phyloP scores from a whole-genome alignment of 1,140 invertebrate genomes.

The Mactra quadrangularis region DNA sequence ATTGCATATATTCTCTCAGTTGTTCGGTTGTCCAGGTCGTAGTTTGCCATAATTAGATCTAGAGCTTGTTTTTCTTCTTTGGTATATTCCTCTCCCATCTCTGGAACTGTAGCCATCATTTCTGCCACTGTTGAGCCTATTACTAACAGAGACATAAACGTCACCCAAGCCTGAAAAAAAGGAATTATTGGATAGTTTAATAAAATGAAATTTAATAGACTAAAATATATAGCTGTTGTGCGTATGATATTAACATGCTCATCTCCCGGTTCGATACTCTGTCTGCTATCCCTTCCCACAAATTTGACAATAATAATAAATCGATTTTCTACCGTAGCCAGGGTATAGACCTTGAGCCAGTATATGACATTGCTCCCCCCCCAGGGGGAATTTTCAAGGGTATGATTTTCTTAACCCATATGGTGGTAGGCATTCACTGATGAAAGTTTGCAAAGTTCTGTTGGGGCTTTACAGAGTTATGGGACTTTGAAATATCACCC shows the following conservation, averaged over 20 bases:
- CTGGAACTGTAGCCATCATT: neutral
- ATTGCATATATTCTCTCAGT: neutral
- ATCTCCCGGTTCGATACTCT: neutral
- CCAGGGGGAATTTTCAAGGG: too few relatives aligned
- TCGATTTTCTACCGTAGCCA: too few relatives aligned
- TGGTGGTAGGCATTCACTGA: too few relatives aligned
- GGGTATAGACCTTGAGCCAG: too few relatives aligned
- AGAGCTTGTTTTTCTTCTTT: neutral
- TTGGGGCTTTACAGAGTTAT: too few relatives aligned
- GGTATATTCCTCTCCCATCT: neutral
- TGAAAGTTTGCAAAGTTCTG: too few relatives aligned
- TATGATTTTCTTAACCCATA: too few relatives aligned
- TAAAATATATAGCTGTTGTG: neutral
- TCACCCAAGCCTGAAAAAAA: constrained; percentile 29
- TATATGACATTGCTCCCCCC: too few relatives aligned
- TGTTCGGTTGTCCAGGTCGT: neutral
- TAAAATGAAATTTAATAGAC: neutral
- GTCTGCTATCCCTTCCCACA: too few relatives aligned
- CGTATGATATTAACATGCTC: neutral
- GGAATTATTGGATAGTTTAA: neutral
- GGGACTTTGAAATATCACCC: too few relatives aligned
- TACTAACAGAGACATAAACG: constrained; percentile 19
- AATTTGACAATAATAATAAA: too few relatives aligned
- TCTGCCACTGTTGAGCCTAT: neutral
- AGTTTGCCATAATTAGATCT: neutral